Conservation (phyloP, 1,140 invertebrate genomes). For the Ceratoteleas bidentatus region DNA sequence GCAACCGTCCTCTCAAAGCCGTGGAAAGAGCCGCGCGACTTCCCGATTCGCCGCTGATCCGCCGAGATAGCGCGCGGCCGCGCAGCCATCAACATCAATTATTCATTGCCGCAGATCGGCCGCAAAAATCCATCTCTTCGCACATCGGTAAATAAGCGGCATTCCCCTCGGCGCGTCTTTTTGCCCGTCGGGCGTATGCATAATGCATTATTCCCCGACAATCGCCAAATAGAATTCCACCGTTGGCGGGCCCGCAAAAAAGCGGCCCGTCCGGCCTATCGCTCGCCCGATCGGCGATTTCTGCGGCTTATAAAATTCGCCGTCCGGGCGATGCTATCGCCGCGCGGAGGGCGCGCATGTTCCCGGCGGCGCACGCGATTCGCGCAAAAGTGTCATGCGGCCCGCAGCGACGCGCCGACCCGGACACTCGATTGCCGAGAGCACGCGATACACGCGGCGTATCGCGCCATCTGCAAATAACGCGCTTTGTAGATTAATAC, state of each 20-base stretch:
- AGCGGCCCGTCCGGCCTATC: slow-evolving; percentile 51
- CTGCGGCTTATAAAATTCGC: slow-evolving; percentile 66
- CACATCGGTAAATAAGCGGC: slow-evolving; percentile 56
- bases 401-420: slow-evolving; percentile 21
- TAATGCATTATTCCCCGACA: slow-evolving; percentile 60
- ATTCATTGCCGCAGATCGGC: slow-evolving; percentile 55
- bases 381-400: slow-evolving; percentile 49
- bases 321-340: slow-evolving; percentile 59
- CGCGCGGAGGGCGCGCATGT: slow-evolving; percentile 47
- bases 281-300: slow-evolving; percentile 58
- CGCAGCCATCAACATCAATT: slow-evolving; percentile 53
- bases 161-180: slow-evolving; percentile 43
- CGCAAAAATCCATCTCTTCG: slow-evolving; percentile 59
- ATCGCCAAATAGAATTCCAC: slow-evolving; percentile 64
- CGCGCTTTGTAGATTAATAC: slow-evolving; percentile 66
- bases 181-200: slow-evolving; percentile 46
- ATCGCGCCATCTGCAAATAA: slow-evolving; percentile 60
- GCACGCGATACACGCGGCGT: slow-evolving; percentile 48
- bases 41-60: slow-evolving; percentile 18
- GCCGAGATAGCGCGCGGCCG: slow-evolving; percentile 20
- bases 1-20: background rate
- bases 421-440: slow-evolving; percentile 42
- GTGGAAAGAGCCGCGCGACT: slow-evolving; percentile 8
- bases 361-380: slow-evolving; percentile 55
- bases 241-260: slow-evolving; percentile 48